Percentiles rank a stretch among this genome's conserved stretches.
phyloP scores from a whole-genome alignment of 2,113 vertebrate species.

The Cinclus cinclus region DNA sequence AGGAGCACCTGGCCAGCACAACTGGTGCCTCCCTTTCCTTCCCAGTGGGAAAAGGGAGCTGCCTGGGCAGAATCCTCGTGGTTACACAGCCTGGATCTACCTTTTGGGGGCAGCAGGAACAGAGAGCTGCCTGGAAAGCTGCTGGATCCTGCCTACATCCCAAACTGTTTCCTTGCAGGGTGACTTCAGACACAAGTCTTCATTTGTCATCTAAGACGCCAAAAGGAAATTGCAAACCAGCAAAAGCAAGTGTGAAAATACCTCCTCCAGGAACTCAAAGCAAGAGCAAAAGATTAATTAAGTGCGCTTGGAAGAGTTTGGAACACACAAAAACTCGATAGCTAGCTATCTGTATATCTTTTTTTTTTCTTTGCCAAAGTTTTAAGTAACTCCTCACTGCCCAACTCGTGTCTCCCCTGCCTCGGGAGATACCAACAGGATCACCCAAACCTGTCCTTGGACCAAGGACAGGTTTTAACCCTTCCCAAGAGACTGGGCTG shows the following conservation, averaged over 20 bases:
- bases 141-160: not conserved
- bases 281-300: slow-evolving; percentile 38
- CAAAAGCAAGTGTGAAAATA: slow-evolving; percentile 60
- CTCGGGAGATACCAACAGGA: not conserved
- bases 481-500: slow-evolving; percentile 35
- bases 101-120: not conserved
- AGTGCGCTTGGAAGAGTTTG: slow-evolving; percentile 58
- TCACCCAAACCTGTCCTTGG: not conserved
- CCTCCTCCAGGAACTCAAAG: slow-evolving; percentile 68
- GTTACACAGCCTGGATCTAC: too few relatives aligned
- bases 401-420: not conserved
- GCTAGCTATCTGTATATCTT: slow-evolving; percentile 46
- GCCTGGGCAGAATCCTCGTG: not conserved
- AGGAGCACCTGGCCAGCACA: not conserved
- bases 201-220: slow-evolving; percentile 88
- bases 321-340: slow-evolving; percentile 52
- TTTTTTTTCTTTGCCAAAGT: slow-evolving; percentile 78
- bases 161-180: slow-evolving; percentile 77
- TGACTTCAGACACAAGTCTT: slow-evolving; percentile 97
- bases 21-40: not conserved
- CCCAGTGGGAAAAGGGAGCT: not conserved
- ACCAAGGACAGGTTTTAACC: not conserved
- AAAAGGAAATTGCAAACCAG: not conserved
- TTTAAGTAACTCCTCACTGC: slow-evolving; percentile 67
- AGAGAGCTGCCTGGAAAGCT: not conserved